Evolutionary conservation across 1,140 invertebrate species (phyloP).

Genomic region (Drosophila kikkawai): DNA sequence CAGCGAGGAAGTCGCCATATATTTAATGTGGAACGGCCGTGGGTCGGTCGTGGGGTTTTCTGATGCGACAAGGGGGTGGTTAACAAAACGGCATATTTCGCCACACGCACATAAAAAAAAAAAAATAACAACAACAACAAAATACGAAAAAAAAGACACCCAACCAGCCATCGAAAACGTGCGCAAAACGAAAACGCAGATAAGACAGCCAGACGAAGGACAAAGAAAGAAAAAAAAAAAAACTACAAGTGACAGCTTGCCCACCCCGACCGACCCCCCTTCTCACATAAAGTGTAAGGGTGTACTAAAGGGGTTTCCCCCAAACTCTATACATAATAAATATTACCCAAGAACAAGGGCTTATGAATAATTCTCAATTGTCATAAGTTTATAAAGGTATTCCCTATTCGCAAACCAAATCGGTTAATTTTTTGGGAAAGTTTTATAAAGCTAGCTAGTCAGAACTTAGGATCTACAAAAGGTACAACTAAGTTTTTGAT

Average conservation of each 20-base stretch:
- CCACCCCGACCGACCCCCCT: not conserved
- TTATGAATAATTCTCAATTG: not conserved
- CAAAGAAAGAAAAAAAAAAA: slow-evolving; percentile 21
- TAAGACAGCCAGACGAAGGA: slow-evolving; percentile 56
- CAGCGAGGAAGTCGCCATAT: slow-evolving; percentile 42
- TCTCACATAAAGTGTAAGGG: not conserved
- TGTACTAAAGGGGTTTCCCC: not conserved
- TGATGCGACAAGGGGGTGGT: slow-evolving; percentile 14
- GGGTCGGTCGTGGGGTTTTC: not conserved
- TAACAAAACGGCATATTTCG: slow-evolving; percentile 54
- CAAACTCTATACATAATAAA: not conserved
- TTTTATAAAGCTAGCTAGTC: not conserved
- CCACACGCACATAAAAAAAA: slow-evolving; percentile 32
- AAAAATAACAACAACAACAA: slow-evolving; percentile 2
- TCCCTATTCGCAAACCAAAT: not conserved
- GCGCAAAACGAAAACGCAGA: slow-evolving; percentile 73
- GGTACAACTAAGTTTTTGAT: not conserved
- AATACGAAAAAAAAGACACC: not conserved
- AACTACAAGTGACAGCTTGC: slow-evolving; percentile 13
- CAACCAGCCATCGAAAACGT: slow-evolving; percentile 59
- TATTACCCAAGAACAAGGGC: not conserved
- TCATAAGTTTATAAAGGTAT: not conserved
- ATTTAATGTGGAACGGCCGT: slow-evolving; percentile 15
- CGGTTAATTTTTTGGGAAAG: too few species aligned
- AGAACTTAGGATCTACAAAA: not conserved